These are phyloP conservation scores for Merluccius polli DNA, from an alignment of 2,797 vertebrate species.

Conservation along the genomic window DNA sequence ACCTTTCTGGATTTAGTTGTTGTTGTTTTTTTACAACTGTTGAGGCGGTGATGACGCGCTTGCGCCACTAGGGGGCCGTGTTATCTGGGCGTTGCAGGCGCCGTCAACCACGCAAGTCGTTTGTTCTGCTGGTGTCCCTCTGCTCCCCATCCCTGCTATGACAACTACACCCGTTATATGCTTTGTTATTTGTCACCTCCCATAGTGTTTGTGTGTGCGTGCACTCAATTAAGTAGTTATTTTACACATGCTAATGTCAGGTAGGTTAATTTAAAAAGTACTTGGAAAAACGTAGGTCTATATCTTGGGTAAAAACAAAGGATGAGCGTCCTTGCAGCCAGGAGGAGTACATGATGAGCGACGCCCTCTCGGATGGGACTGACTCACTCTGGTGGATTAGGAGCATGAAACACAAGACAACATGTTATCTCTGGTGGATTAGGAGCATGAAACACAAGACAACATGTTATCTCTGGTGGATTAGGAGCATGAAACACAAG, in stretches of 20 bases:
- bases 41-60: background rate
- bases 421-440: no score
- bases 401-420: no score
- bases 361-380: background rate
- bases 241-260: background rate
- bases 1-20: background rate
- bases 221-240: background rate
- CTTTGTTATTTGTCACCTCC: background rate
- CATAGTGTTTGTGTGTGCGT: background rate
- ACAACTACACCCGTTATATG: background rate
- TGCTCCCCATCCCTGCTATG: background rate
- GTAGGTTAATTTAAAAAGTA: no score
- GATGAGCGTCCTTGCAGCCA: background rate
- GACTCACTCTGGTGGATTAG: background rate
- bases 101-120: background rate
- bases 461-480: no score
- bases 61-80: background rate
- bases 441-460: no score
- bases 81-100: background rate
- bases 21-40: background rate
- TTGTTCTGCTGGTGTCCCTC: background rate
- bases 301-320: no score
- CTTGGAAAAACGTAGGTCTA: background rate
- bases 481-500: no score
- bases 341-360: background rate